Conservation (phyloP, 2,888 invertebrate species). For the Agonopterix heracliana region DNA sequence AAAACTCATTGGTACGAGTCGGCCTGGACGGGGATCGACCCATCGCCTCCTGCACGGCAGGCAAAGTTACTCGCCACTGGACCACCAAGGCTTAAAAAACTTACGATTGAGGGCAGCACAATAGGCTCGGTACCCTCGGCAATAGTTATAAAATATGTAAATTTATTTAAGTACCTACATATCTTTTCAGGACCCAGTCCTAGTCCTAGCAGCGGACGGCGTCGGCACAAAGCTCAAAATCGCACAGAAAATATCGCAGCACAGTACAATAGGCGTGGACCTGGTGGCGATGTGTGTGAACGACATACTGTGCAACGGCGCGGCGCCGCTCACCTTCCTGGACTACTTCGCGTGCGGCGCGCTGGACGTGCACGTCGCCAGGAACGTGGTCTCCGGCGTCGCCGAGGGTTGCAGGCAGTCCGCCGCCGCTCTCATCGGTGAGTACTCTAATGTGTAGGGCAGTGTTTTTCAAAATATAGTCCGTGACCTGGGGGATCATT, state of each 20-base stretch:
- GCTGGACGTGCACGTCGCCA: slow-evolving; percentile 82
- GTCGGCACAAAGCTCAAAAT: slow-evolving; percentile 98
- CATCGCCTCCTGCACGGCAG: too few relatives aligned
- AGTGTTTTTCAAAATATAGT: too few relatives aligned
- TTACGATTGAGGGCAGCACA: too few relatives aligned
- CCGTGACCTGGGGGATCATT: too few relatives aligned
- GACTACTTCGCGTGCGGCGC: slow-evolving; percentile 96
- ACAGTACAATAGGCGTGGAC: slow-evolving; percentile 93
- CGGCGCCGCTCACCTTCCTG: slow-evolving; percentile 95
- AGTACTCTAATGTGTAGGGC: slow-evolving; percentile 15
- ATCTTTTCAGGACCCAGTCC: slow-evolving; percentile 81
- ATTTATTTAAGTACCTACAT: too few relatives aligned
- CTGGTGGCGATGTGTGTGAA: slow-evolving; percentile 99
- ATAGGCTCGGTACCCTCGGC: too few relatives aligned
- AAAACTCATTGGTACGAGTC: too few relatives aligned
- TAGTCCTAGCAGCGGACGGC: slow-evolving; percentile 98
- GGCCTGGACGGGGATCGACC: too few relatives aligned
- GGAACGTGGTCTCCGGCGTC: slow-evolving; percentile 85
- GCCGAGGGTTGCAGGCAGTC: slow-evolving; percentile 90
- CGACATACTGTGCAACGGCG: slow-evolving; percentile 96
- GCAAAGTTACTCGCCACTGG: too few relatives aligned
- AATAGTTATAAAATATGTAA: too few relatives aligned
- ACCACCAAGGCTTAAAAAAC: too few relatives aligned
- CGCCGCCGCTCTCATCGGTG: slow-evolving; percentile 90
- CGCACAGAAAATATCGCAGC: slow-evolving; percentile 85